phyloP scores from a whole-genome alignment of 2,113 vertebrate species.

The Galbula dea region DNA sequence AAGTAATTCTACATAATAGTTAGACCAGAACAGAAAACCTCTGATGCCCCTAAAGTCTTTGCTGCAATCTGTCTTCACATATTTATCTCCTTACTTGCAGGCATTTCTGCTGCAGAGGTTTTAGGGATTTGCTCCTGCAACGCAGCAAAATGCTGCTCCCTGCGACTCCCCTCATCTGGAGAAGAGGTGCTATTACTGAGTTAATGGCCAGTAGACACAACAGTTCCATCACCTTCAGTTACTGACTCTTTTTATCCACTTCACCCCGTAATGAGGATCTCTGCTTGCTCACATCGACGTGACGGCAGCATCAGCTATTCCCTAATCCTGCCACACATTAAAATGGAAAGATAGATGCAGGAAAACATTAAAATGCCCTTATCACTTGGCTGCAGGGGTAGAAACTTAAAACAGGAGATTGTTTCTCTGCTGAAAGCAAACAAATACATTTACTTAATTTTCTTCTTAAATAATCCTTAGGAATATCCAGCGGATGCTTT shows the following conservation, averaged over 20 bases:
- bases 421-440: conserved; percentile 53
- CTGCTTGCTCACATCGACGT: conserved; percentile 38
- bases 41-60: not conserved
- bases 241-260: conserved; percentile 64
- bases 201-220: conserved; percentile 58
- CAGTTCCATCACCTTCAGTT: conserved; percentile 50
- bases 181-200: conserved; percentile 33
- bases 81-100: conserved; percentile 55
- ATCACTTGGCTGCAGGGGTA: conserved; percentile 55
- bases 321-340: conserved; percentile 49
- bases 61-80: conserved; percentile 24
- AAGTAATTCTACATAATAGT: not conserved
- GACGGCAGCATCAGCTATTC: conserved; percentile 45
- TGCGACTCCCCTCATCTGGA: not conserved
- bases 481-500: not conserved
- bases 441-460: conserved; percentile 52
- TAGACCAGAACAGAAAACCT: not conserved
- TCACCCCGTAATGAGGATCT: conserved; percentile 53
- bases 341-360: conserved; percentile 52
- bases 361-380: conserved; percentile 55
- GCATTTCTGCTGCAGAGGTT: conserved; percentile 42
- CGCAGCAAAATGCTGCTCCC: conserved; percentile 52
- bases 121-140: conserved; percentile 58
- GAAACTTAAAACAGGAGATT: conserved; percentile 40
- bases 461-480: conserved; percentile 55